phyloP scores from a whole-genome alignment of 2,888 invertebrate species.

The Drosophila birchii region DNA sequence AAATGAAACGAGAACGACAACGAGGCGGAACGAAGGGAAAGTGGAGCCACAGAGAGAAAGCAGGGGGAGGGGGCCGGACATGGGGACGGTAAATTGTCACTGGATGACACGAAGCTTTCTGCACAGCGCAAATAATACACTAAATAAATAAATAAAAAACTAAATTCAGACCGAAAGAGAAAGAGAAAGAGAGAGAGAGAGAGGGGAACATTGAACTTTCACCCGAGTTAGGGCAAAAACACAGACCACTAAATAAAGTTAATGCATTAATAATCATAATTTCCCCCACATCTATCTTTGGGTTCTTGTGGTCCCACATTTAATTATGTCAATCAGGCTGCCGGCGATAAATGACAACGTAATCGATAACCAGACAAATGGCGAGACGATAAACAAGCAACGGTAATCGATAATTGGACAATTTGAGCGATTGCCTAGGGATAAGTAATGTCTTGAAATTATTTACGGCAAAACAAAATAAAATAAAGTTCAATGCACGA shows the following conservation, averaged over 20 bases:
- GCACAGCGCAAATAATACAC: slow-evolving; percentile 46
- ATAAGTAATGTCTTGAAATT: background rate
- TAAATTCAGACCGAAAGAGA: slow-evolving; percentile 1
- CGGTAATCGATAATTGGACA: slow-evolving; percentile 30
- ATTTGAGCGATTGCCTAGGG: slow-evolving; percentile 1
- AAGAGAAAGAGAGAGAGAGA: background rate
- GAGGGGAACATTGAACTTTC: slow-evolving; percentile 44
- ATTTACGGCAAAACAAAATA: background rate
- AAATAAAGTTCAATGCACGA: slow-evolving; percentile 16
- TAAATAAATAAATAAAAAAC: slow-evolving; percentile 29
- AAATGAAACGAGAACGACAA: slow-evolving; percentile 54
- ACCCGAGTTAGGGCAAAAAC: slow-evolving; percentile 19
- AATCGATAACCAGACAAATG: slow-evolving; percentile 57
- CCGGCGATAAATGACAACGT: slow-evolving; percentile 50
- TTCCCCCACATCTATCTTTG: slow-evolving; percentile 32
- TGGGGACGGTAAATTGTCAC: slow-evolving; percentile 68
- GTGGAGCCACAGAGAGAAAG: slow-evolving; percentile 10
- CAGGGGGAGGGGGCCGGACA: background rate
- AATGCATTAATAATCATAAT: slow-evolving; percentile 69
- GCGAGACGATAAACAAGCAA: slow-evolving; percentile 13
- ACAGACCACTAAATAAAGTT: slow-evolving; percentile 45
- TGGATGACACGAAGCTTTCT: slow-evolving; percentile 77
- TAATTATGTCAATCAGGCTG: slow-evolving; percentile 57
- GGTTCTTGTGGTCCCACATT: slow-evolving; percentile 65
- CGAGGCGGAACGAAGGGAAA: slow-evolving; percentile 19